A percentile compares a stretch with the other conserved stretches of the same genome.
phyloP scores from a whole-genome alignment of 2,888 invertebrate genomes.

The Diploptera punctata region DNA sequence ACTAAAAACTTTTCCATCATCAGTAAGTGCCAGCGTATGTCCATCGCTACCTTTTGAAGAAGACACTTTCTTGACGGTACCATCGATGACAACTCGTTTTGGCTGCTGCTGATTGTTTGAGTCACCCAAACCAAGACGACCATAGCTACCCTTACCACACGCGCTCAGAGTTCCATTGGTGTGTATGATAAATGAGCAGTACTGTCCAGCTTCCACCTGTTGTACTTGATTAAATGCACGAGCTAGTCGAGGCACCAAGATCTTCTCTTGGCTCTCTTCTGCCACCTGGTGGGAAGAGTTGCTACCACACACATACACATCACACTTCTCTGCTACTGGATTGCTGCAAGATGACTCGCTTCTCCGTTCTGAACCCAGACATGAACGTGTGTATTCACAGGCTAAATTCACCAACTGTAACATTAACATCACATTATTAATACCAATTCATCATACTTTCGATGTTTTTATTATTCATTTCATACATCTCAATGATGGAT shows the following conservation, averaged over 20 bases:
- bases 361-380: conserved; percentile 47
- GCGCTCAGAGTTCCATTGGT: conserved; percentile 64
- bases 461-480: no score
- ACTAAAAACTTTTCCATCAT: conserved; percentile 61
- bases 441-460: no score
- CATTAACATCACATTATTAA: no score
- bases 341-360: conserved; percentile 10
- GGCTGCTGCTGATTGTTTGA: conserved; percentile 65
- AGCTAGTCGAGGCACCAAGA: conserved; percentile 62
- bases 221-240: conserved; percentile 64
- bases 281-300: conserved; percentile 69
- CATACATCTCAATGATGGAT: no score
- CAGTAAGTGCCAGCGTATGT: conserved; percentile 62
- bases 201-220: conserved; percentile 68
- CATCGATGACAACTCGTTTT: conserved; percentile 61
- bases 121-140: conserved; percentile 67
- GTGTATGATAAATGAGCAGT: conserved; percentile 67
- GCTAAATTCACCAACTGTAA: conserved; percentile 55
- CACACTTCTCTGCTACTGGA: conserved; percentile 53
- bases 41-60: conserved; percentile 66
- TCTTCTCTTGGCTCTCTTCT: conserved; percentile 65
- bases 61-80: conserved; percentile 59
- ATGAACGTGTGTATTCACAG: conserved; percentile 53
- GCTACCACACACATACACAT: conserved; percentile 69
- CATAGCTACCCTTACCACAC: conserved; percentile 69